A percentile compares a stretch with the other conserved stretches of the same genome.
Evolutionary conservation across 2,113 vertebrate species (phyloP).

Genomic region (Dolichallabes microphthalmus): DNA sequence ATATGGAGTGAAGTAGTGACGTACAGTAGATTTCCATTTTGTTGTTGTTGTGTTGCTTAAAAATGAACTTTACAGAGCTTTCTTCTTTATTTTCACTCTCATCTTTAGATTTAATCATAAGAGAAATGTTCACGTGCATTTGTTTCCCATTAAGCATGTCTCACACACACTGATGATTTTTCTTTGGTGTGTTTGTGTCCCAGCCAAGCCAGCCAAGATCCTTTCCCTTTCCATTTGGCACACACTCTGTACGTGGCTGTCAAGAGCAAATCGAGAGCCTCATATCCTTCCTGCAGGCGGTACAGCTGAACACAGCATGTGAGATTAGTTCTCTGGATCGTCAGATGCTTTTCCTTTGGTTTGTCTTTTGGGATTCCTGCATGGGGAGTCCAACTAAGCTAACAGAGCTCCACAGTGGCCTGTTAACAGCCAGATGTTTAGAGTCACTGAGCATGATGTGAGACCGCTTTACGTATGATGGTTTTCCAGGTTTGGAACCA

Average conservation of each 20-base stretch:
- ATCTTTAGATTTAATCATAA: no score
- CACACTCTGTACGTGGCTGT: not conserved
- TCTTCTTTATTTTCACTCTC: no score
- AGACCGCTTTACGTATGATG: no score
- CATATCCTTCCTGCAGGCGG: not conserved
- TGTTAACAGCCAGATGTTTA: constrained; percentile 18
- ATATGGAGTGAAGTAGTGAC: no score
- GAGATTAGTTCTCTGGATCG: not conserved
- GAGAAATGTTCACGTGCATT: no score
- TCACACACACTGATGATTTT: no score
- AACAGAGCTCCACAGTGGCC: constrained; percentile 1
- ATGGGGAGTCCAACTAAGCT: not conserved
- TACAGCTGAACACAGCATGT: constrained; percentile 19
- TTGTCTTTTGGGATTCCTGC: not conserved
- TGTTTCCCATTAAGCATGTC: no score
- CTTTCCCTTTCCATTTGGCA: not conserved
- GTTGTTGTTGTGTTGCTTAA: no score
- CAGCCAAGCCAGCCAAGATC: not conserved
- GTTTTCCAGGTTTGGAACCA: no score
- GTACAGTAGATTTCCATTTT: no score
- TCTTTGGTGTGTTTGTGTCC: not conserved
- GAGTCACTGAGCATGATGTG: not conserved
- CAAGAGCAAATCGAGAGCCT: not conserved
- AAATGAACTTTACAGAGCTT: no score
- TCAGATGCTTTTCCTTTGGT: not conserved